Percentiles rank a stretch among this genome's conserved stretches.
These are phyloP conservation scores for Nyctibius grandis DNA, from an alignment of 2,797 vertebrate species.

Conservation along the genomic window DNA sequence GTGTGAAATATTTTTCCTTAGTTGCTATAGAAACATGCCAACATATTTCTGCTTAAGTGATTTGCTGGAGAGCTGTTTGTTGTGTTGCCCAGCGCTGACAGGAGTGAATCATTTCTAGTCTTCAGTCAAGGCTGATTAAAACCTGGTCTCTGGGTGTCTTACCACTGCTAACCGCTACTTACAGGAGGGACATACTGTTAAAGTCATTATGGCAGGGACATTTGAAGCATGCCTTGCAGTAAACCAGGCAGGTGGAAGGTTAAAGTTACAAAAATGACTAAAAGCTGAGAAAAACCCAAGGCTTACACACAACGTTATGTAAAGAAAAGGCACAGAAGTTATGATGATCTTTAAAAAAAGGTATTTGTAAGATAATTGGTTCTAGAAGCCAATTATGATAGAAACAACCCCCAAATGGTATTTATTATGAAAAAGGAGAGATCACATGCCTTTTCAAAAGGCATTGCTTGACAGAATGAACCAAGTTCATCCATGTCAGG, in stretches of 20 bases:
- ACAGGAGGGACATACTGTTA: conserved; percentile 44
- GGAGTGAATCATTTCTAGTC: conserved; percentile 69
- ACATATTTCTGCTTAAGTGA: conserved; percentile 74
- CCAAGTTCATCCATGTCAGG: background rate
- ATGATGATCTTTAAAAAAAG: background rate
- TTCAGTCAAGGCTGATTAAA: conserved; percentile 72
- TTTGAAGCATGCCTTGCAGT: conserved; percentile 28
- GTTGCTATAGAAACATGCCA: conserved; percentile 80
- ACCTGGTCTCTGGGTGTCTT: conserved; percentile 59
- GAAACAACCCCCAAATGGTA: background rate
- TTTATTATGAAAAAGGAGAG: background rate
- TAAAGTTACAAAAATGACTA: conserved; percentile 1
- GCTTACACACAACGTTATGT: background rate
- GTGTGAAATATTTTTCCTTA: conserved; percentile 77
- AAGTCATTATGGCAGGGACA: conserved; percentile 59
- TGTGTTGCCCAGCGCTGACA: conserved; percentile 67
- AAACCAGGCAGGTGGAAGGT: conserved; percentile 43
- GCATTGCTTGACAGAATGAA: background rate
- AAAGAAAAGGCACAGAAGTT: background rate
- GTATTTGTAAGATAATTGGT: background rate
- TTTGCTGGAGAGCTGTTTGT: conserved; percentile 76
- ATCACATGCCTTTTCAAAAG: background rate
- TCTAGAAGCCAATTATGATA: background rate
- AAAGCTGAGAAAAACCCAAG: background rate
- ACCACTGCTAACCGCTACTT: conserved; percentile 49